These are phyloP conservation scores for Clarias pachynema DNA, from an alignment of 2,797 vertebrate species.

Conservation along the genomic window DNA sequence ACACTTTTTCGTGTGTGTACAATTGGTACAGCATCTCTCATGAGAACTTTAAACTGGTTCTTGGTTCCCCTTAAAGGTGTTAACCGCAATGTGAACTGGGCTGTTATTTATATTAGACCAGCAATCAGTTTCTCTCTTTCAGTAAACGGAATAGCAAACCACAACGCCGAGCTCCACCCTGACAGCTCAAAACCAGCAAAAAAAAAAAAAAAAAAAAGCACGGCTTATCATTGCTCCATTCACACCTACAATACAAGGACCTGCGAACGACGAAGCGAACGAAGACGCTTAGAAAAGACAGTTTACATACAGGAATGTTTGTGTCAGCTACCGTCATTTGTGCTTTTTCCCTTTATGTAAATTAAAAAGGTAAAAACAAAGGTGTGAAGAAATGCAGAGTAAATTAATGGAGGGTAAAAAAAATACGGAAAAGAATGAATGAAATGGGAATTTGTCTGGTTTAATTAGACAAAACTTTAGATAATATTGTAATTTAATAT, in stretches of 20 bases:
- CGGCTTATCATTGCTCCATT: slow-evolving; percentile 37
- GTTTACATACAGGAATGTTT: background rate
- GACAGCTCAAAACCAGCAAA: slow-evolving; percentile 33
- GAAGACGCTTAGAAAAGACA: background rate
- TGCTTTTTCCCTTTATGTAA: background rate
- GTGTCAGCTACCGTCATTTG: background rate
- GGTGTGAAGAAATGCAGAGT: background rate
- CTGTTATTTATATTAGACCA: slow-evolving; percentile 59
- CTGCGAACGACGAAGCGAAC: background rate
- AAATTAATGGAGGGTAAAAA: too few species aligned
- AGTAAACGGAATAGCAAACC: slow-evolving; percentile 61
- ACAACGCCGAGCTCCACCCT: slow-evolving; percentile 55
- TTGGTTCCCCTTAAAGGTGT: slow-evolving; percentile 65
- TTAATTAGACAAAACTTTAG: background rate
- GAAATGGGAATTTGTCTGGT: background rate
- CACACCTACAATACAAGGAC: slow-evolving; percentile 15
- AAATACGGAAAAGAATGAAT: background rate
- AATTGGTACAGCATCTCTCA: slow-evolving; percentile 44
- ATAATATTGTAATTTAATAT: background rate
- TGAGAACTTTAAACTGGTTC: slow-evolving; percentile 60
- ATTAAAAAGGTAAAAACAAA: background rate
- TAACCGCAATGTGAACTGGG: slow-evolving; percentile 67
- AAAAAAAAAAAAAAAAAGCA: slow-evolving; percentile 36
- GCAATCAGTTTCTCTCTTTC: slow-evolving; percentile 74
- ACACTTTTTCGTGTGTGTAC: slow-evolving; percentile 25